Evolutionary conservation across 23 tunicate species (phyloP), one percentile per base, ranked within the genome.

Genomic region (Ciona savignyi): DNA sequence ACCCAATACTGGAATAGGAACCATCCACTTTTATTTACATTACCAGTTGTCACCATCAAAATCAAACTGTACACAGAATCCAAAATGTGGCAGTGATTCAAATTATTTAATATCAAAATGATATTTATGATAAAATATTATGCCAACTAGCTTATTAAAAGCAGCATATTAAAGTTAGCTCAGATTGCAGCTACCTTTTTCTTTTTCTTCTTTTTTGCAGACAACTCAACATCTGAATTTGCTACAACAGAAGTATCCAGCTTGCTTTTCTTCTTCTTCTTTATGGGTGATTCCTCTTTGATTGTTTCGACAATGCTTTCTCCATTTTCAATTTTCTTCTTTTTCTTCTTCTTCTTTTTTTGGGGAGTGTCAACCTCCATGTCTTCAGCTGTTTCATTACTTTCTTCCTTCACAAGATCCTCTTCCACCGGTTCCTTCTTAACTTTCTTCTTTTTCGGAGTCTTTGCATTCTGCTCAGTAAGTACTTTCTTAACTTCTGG

Each of bases 291-390:
- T 34, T 67, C 61, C 23, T 15, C 34, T 30, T 72, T 24, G 25
- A 4, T 73, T 24, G 76, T 19, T 3, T 6, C 29, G 19, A 9
- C 62, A 27, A 23, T 70, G 2, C 20, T n/a, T 28, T n/a, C 67
- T 15, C 26, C 31, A 4, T n/a, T 35, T 30, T 21, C 74, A 66
- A 34, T 61, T 61, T 62, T 71, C 33, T 73, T 72, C 71, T 91
- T 91, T 69, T 91, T 91, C 62, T 85, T 85, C 81, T 85, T 85
- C 81, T 90, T 90, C 78, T 85, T 73, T 51, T 80, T 78, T 27
- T 33, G 66, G 21, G 89, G 79, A 33, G 89, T 71, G 24, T 23
- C 67, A 63, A 63, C 67, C 24, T 63, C 67, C 28, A 42, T 42
- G 11, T 42, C 11, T 42, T 42, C 56, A 42, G 25, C 2, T 49